phyloP scores from a whole-genome alignment of 1,140 invertebrate species.

The Drosophila subobscura region DNA sequence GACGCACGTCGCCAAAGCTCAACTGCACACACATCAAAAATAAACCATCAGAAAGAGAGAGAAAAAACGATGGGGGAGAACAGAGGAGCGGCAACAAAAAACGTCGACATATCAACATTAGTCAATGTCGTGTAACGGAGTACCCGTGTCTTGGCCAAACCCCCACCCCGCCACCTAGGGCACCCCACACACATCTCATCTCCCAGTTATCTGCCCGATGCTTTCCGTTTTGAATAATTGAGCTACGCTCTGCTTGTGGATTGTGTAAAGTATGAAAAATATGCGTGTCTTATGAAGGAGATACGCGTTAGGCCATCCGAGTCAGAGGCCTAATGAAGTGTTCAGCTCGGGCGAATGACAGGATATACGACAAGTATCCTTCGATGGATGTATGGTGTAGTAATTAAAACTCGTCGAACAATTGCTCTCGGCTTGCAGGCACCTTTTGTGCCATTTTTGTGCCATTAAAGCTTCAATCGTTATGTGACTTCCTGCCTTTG shows the following conservation, averaged over 20 bases:
- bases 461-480: slow-evolving; percentile 16
- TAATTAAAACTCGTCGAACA: slow-evolving; percentile 46
- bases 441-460: slow-evolving; percentile 9
- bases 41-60: slow-evolving; percentile 58
- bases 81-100: slow-evolving; percentile 22
- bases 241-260: slow-evolving; percentile 51
- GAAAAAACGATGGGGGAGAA: slow-evolving; percentile 23
- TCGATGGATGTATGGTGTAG: background rate
- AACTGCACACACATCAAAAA: slow-evolving; percentile 71
- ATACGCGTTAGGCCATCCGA: slow-evolving; percentile 11
- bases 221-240: slow-evolving; percentile 70
- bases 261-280: slow-evolving; percentile 78
- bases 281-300: slow-evolving; percentile 57
- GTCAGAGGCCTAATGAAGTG: slow-evolving; percentile 53
- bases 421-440: slow-evolving; percentile 39
- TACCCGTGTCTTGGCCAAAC: slow-evolving; percentile 66
- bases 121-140: slow-evolving; percentile 75
- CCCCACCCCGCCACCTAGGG: slow-evolving; percentile 1
- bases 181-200: background rate
- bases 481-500: slow-evolving; percentile 1
- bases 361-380: background rate
- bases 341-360: slow-evolving; percentile 5
- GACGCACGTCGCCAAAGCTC: slow-evolving; percentile 59
- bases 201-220: background rate
- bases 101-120: slow-evolving; percentile 78